Evolutionary conservation across 2,888 invertebrate genomes (phyloP).

Genomic region (Tortrix viridana): DNA sequence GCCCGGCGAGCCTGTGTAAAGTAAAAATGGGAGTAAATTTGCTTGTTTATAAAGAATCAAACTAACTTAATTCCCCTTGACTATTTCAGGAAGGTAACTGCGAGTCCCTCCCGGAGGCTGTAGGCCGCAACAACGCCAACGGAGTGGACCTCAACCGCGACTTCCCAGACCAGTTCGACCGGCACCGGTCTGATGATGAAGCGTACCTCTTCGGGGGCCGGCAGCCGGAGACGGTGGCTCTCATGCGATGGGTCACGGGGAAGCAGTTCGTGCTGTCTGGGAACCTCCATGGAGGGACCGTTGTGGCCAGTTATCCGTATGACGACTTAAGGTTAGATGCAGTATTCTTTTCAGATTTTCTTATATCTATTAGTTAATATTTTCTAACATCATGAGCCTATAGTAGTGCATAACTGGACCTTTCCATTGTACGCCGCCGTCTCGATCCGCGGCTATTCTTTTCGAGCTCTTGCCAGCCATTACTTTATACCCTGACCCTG

Average conservation of each 20-base stretch:
- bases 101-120: slow-evolving; percentile 86
- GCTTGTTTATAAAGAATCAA: no score
- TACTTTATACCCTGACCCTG: no score
- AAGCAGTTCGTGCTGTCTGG: slow-evolving; percentile 96
- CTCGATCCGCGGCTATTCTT: no score
- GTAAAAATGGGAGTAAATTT: no score
- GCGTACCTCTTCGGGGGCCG: slow-evolving; percentile 83
- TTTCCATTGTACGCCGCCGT: no score
- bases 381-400: no score
- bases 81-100: slow-evolving; percentile 90
- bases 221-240: slow-evolving; percentile 94
- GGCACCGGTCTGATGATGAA: slow-evolving; percentile 60
- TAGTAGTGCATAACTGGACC: no score
- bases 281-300: slow-evolving; percentile 97
- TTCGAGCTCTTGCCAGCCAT: no score
- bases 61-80: slow-evolving; percentile 4
- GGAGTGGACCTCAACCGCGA: slow-evolving; percentile 94
- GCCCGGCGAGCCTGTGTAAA: no score
- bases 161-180: slow-evolving; percentile 95
- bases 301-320: slow-evolving; percentile 99
- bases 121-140: slow-evolving; percentile 93
- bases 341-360: no score
- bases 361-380: no score
- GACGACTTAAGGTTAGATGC: slow-evolving; percentile 90
- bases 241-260: slow-evolving; percentile 94